These are phyloP conservation scores for Calephelis nemesis DNA, from an alignment of 1,140 invertebrate genomes.

Conservation along the genomic window DNA sequence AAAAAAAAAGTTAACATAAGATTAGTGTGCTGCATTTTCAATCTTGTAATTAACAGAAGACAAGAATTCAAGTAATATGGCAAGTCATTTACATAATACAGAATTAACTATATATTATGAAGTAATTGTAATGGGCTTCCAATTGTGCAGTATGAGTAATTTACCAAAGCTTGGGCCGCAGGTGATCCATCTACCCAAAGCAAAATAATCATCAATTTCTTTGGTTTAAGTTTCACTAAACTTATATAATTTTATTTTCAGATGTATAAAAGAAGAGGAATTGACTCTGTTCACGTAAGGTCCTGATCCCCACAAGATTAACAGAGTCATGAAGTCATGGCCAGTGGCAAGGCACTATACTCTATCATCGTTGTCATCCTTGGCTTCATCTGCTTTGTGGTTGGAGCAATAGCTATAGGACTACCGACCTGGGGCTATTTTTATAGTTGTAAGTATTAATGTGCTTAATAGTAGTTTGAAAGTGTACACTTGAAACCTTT, in stretches of 20 bases:
- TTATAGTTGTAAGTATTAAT: slow-evolving; percentile 80
- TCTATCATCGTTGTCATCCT: slow-evolving; percentile 87
- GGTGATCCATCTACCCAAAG: background rate
- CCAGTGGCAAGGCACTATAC: slow-evolving; percentile 81
- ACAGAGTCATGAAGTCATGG: slow-evolving; percentile 76
- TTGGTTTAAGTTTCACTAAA: background rate
- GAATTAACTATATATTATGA: no score
- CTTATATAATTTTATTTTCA: slow-evolving; percentile 27
- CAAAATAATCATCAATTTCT: background rate
- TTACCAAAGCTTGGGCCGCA: no score
- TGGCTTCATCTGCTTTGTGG: slow-evolving; percentile 87
- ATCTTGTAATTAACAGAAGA: no score
- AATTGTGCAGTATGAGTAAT: no score
- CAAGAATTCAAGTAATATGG: no score
- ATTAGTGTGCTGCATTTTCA: no score
- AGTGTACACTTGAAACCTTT: no score
- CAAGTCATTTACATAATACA: no score
- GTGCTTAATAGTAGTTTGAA: no score
- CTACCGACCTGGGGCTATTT: slow-evolving; percentile 90
- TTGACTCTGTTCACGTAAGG: slow-evolving; percentile 35
- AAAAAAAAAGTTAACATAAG: no score
- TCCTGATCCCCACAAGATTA: slow-evolving; percentile 56
- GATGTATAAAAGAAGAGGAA: slow-evolving; percentile 34
- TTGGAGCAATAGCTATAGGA: slow-evolving; percentile 87
- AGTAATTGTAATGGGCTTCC: no score